phyloP scores from a whole-genome alignment of 2,797 vertebrate species.

The Silurus lanzhouensis region DNA sequence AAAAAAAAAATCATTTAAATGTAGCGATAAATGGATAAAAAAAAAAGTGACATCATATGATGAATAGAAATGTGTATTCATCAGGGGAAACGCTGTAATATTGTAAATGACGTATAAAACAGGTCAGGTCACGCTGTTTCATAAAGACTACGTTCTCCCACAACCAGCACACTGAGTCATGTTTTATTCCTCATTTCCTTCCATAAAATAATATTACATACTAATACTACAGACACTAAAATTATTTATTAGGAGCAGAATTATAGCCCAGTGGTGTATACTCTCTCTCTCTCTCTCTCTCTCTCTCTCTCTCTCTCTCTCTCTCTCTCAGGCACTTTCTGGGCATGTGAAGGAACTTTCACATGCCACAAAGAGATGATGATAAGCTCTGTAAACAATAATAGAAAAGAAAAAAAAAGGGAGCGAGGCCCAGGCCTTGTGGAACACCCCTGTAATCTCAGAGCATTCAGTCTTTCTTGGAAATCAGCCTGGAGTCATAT shows the following conservation, averaged over 20 bases:
- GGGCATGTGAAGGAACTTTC: background rate
- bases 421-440: slow-evolving; percentile 10
- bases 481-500: slow-evolving; percentile 30
- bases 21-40: background rate
- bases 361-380: background rate
- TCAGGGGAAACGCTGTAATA: background rate
- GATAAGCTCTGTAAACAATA: slow-evolving; percentile 42
- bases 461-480: slow-evolving; percentile 23
- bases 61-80: background rate
- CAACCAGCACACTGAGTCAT: background rate
- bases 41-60: background rate
- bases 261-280: background rate
- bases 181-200: background rate
- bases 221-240: too few relatives aligned
- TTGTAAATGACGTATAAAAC: background rate
- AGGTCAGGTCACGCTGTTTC: background rate
- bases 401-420: background rate
- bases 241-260: background rate
- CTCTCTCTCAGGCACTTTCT: too few relatives aligned
- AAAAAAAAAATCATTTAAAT: too few relatives aligned
- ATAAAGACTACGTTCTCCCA: background rate
- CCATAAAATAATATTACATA: background rate
- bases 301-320: too few relatives aligned
- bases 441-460: slow-evolving; percentile 39
- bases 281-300: too few relatives aligned